Conservation (phyloP, 2,797 vertebrate species). For the Mus caroli region DNA sequence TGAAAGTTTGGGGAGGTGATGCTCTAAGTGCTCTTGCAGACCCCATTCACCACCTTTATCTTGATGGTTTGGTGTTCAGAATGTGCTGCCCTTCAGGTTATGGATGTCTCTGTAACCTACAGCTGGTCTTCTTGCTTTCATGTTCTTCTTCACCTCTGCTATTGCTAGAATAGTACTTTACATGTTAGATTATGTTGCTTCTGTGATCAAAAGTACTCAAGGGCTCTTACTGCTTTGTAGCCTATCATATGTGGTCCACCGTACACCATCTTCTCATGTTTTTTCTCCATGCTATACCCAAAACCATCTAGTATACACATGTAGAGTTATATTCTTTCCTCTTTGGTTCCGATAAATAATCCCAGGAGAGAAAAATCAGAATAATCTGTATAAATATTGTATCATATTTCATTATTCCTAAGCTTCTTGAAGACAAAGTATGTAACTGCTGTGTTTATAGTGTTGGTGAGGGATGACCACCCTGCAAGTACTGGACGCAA, state of each 20-base stretch:
- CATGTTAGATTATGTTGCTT: conserved; percentile 56
- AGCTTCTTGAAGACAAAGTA: conserved; percentile 46
- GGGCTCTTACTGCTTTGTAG: neutral
- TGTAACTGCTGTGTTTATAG: neutral
- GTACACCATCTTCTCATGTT: neutral
- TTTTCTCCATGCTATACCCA: neutral
- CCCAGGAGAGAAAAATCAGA: conserved; percentile 18
- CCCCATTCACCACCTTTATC: neutral
- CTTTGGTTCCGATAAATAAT: conserved; percentile 12
- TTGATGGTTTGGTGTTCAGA: conserved; percentile 2
- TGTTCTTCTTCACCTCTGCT: conserved; percentile 37
- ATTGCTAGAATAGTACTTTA: conserved; percentile 42
- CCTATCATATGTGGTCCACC: neutral
- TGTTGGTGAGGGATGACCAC: conserved; percentile 13
- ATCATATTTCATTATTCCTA: neutral
- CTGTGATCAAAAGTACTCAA: conserved; percentile 61
- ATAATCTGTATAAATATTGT: conserved; percentile 8
- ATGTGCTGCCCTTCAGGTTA: neutral
- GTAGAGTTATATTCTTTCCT: conserved; percentile 35
- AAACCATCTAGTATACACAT: neutral
- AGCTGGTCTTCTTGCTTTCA: conserved; percentile 12
- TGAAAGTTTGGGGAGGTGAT: conserved; percentile 32
- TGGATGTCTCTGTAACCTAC: neutral
- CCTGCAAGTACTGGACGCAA: neutral
- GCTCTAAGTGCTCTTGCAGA: neutral